Evolutionary conservation across 1,140 invertebrate genomes (phyloP).

Genomic region (Drosophila kohkoa): DNA sequence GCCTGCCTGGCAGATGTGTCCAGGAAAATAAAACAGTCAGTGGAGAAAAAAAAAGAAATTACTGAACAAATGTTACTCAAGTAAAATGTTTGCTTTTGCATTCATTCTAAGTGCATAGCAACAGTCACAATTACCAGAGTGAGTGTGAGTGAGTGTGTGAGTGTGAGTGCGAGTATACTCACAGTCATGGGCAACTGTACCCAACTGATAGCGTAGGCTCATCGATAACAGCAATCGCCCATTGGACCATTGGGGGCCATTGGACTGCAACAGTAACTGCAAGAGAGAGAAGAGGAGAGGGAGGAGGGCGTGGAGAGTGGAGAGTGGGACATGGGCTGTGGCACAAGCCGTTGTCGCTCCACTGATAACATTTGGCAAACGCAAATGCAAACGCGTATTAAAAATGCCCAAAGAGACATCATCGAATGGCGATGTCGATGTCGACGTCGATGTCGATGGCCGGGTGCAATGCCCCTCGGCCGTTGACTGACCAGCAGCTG

Average conservation of each 20-base stretch:
- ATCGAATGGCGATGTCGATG: conserved; percentile 34
- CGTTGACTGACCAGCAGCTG: conserved; percentile 50
- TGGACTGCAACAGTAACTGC: conserved; percentile 43
- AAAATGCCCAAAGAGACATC: conserved; percentile 79
- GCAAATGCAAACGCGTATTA: conserved; percentile 78
- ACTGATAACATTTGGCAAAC: conserved; percentile 81
- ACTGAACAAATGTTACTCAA: conserved; percentile 71
- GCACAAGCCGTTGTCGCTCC: conserved; percentile 49
- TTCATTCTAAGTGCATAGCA: conserved; percentile 66
- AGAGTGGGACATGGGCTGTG: conserved; percentile 32
- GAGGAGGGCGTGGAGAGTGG: conserved; percentile 6
- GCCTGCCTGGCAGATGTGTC: conserved; percentile 50
- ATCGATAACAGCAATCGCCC: conserved; percentile 70
- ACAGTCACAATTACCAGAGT: conserved; percentile 14
- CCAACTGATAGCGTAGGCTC: conserved; percentile 64
- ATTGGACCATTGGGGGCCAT: conserved; percentile 56
- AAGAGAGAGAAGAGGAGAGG: not conserved
- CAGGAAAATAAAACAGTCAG: conserved; percentile 29
- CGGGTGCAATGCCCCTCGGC: conserved; percentile 55
- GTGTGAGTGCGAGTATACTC: not conserved
- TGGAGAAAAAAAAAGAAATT: conserved; percentile 31
- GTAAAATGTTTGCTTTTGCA: conserved; percentile 78
- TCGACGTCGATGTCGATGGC: conserved; percentile 33
- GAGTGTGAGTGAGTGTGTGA: conserved; percentile 8
- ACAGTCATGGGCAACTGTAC: conserved; percentile 60